A percentile compares a stretch with the other conserved stretches of the same genome.
phyloP scores from a whole-genome alignment of 2,113 vertebrate genomes.

The Rhinogobius similis region DNA sequence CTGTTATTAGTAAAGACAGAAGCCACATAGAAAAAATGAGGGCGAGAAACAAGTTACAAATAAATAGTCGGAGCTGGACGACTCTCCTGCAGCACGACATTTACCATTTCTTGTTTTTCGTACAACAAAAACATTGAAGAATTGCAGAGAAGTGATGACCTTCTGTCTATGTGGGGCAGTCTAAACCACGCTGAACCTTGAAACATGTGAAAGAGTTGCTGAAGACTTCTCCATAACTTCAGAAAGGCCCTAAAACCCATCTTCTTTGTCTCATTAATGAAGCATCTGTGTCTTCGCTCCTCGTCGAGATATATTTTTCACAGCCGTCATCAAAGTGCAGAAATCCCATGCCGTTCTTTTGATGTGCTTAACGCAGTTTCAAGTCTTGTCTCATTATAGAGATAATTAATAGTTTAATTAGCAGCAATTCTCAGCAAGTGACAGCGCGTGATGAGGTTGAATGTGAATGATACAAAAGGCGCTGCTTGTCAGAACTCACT shows the following conservation, averaged over 20 bases:
- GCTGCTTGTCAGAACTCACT: neutral
- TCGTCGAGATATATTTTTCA: constrained; percentile 58
- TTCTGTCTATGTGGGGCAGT: too few relatives aligned
- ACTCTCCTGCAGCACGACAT: too few relatives aligned
- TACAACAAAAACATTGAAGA: too few relatives aligned
- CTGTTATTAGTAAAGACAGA: too few relatives aligned
- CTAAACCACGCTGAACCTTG: neutral
- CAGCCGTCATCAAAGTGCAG: constrained; percentile 69
- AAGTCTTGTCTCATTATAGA: constrained; percentile 70
- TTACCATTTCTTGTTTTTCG: too few relatives aligned
- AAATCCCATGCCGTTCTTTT: constrained; percentile 67
- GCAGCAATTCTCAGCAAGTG: constrained; percentile 59
- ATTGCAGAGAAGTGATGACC: too few relatives aligned
- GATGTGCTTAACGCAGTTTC: constrained; percentile 68
- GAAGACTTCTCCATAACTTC: constrained; percentile 27
- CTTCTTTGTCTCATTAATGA: constrained; percentile 41
- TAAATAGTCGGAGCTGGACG: too few relatives aligned
- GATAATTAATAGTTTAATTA: constrained; percentile 77
- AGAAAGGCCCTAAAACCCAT: constrained; percentile 8
- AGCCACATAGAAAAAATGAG: too few relatives aligned
- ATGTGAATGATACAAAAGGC: constrained; percentile 18
- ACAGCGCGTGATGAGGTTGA: constrained; percentile 33
- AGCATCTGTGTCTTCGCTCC: constrained; percentile 53
- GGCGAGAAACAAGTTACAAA: too few relatives aligned
- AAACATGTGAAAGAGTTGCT: neutral